These are phyloP conservation scores for Saccostrea echinata DNA, from an alignment of 1,140 invertebrate species.

Conservation along the genomic window DNA sequence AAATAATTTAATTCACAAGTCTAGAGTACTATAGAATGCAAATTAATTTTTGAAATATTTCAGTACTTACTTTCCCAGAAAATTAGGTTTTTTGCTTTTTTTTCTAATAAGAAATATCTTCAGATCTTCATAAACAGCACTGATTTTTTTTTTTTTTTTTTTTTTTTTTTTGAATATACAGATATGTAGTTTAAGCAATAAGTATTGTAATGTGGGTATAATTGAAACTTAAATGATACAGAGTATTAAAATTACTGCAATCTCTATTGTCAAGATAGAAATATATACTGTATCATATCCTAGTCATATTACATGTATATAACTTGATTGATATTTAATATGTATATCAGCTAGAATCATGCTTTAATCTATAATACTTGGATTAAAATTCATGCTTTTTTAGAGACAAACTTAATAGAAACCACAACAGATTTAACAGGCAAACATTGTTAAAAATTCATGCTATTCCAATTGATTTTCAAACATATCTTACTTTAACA, in stretches of 20 bases:
- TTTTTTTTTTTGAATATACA: too few species aligned
- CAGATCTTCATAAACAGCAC: not conserved
- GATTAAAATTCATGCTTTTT: constrained; percentile 5
- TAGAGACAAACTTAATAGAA: not conserved
- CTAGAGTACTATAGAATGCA: too few species aligned
- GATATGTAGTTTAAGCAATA: too few species aligned
- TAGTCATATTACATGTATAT: not conserved
- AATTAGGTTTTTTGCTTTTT: not conserved
- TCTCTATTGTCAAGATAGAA: not conserved
- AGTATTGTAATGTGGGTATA: not conserved
- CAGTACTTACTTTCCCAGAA: not conserved
- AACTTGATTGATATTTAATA: not conserved
- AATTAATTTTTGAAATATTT: not conserved
- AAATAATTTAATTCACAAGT: not conserved
- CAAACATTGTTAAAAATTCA: constrained; percentile 8
- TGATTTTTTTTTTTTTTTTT: too few species aligned
- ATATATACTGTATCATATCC: not conserved
- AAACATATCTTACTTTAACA: not conserved
- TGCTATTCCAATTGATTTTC: not conserved
- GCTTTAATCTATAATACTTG: not conserved
- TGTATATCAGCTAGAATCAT: not conserved
- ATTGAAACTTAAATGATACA: not conserved
- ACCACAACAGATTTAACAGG: not conserved
- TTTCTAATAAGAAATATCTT: not conserved
- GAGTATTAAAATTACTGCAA: not conserved